Evolutionary conservation across 2,888 invertebrate genomes (phyloP).

Genomic region (Seira sanloemensis): DNA sequence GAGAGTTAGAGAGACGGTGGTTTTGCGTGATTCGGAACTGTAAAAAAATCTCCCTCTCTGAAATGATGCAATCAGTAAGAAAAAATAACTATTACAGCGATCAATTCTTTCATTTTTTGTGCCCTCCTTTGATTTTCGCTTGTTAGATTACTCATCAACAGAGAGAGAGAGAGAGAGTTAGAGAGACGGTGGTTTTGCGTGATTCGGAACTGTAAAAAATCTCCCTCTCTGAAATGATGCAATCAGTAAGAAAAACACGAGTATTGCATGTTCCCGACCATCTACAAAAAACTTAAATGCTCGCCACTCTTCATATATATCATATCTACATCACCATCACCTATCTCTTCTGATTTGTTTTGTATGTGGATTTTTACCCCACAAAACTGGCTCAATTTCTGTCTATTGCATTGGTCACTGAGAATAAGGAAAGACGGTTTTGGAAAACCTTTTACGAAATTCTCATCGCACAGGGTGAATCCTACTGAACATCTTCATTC

Average conservation of each 20-base stretch:
- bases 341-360: constrained; percentile 24
- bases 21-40: constrained; percentile 39
- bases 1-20: not conserved
- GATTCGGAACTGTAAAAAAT: constrained; percentile 40
- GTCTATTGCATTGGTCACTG: constrained; percentile 61
- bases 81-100: not conserved
- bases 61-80: constrained; percentile 36
- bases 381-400: too few relatives aligned
- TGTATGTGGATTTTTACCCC: too few relatives aligned
- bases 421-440: constrained; percentile 53
- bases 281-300: not conserved
- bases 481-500: too few relatives aligned
- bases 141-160: too few relatives aligned
- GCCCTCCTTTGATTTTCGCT: not conserved
- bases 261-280: constrained; percentile 3
- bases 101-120: not conserved
- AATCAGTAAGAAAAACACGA: constrained; percentile 22
- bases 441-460: constrained; percentile 61
- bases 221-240: constrained; percentile 47
- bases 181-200: constrained; percentile 12
- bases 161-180: too few relatives aligned
- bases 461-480: constrained; percentile 57
- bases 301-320: not conserved
- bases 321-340: not conserved
- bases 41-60: too few relatives aligned